Evolutionary conservation across 2,888 invertebrate species (phyloP), one percentile per base, ranked within the genome.

Genomic region (Sarcophaga subvicina): DNA sequence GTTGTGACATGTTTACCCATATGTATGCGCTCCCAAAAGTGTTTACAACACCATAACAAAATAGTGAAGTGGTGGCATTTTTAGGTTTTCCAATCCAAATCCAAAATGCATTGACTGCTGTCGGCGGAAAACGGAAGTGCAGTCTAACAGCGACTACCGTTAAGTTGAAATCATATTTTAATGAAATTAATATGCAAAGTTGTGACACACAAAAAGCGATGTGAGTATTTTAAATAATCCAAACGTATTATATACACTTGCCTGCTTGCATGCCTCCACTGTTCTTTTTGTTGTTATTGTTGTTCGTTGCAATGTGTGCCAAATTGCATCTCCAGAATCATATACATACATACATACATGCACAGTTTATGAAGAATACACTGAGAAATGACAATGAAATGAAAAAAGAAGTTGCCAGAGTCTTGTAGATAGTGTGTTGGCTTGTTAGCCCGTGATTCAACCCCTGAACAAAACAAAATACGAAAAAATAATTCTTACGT

Each of bases 181-280:
- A 91, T 91, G 91, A 91, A 92, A 91, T 91, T 92, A 91, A 92
- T 92, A 92, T 91, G 91, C 91, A 91, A 91, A 92, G 89, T 92
- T 90, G 91, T 92, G 92, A 91, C 37, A 37, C 37, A 37, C 37
- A 91, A 80, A 82, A 70, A 70, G 54, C 71, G 60, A 63, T 69
- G 79, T 47, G 70, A 71, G 79, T 81, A 81, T 79, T 84, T 83
- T 76, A 69, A 83, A 54, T 78, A 80, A 78, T 73, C 54, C 66
- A 22, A 45, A 60, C 73, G 70, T 37, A 77, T 62, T 59, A 73
- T 78, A 49, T 69, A 47, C 22, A 27, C 37, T 37, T 37, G 37
- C 37, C 0, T 37, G 37, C 37, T 37, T 1, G 8, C 37, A 10
- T 37, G 10, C 37, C 0, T 37, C 8, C 37, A 10, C 10, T 37